A percentile compares a stretch with the other conserved stretches of the same genome.
These are phyloP conservation scores for Eulemur albifrons DNA, from an alignment of 2,797 vertebrate genomes.

Conservation along the genomic window DNA sequence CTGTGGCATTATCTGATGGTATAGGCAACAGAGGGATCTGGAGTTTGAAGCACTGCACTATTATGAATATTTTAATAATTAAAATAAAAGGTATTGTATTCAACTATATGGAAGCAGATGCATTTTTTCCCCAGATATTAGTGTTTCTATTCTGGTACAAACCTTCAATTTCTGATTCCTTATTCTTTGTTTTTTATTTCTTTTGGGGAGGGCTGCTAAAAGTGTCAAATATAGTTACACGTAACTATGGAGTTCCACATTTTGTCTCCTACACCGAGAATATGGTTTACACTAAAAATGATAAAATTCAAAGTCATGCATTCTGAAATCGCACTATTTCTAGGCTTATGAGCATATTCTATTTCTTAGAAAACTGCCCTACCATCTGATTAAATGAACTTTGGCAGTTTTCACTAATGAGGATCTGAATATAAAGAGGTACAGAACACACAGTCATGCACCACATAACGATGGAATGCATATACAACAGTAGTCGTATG, in stretches of 20 bases:
- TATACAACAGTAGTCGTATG: background rate
- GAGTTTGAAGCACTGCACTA: background rate
- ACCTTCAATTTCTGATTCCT: background rate
- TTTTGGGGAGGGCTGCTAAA: background rate
- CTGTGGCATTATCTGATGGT: background rate
- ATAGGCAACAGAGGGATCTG: background rate
- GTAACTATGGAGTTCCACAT: background rate
- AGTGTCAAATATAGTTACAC: background rate
- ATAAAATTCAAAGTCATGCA: background rate
- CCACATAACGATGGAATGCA: background rate
- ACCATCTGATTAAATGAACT: background rate
- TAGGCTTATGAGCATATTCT: background rate
- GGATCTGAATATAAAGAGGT: background rate
- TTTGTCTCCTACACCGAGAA: background rate
- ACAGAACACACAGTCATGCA: background rate
- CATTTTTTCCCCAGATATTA: background rate
- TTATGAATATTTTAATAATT: background rate
- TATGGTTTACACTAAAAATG: background rate
- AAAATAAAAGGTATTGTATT: background rate
- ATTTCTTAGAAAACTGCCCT: background rate
- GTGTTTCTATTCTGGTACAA: conserved; percentile 6
- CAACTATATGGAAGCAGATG: background rate
- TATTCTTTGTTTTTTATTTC: background rate
- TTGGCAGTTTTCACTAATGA: background rate
- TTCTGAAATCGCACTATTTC: background rate